Evolutionary conservation across 2,113 vertebrate species (phyloP).

Genomic region (Periophthalmodon schlosseri): DNA sequence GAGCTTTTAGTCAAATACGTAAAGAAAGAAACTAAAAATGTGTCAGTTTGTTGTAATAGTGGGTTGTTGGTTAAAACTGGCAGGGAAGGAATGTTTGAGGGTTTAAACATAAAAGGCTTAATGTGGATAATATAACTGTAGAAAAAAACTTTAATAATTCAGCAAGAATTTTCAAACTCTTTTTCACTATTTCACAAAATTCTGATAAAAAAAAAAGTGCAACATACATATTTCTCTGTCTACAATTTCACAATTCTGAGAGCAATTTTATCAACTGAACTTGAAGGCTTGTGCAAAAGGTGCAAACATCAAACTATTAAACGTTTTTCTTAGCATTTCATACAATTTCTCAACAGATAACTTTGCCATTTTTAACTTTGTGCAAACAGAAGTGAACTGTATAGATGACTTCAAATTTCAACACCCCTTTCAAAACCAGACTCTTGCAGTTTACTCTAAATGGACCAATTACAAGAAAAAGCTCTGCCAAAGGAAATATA

Average conservation of each 20-base stretch:
- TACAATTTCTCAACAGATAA: not conserved
- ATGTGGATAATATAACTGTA: not conserved
- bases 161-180: not conserved
- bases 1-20: not conserved
- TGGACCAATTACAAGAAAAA: slow-evolving; percentile 77
- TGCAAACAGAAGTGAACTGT: not conserved
- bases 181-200: not conserved
- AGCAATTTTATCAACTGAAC: not conserved
- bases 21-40: no score
- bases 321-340: not conserved
- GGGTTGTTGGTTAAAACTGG: not conserved
- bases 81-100: not conserved
- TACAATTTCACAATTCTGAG: not conserved
- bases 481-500: slow-evolving; percentile 50
- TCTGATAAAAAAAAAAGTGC: not conserved
- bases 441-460: slow-evolving; percentile 75
- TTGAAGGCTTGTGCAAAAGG: not conserved
- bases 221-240: not conserved
- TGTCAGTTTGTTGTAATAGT: no score
- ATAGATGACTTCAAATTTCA: not conserved
- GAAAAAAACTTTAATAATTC: no score
- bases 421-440: slow-evolving; percentile 23
- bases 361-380: not conserved
- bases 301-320: not conserved
- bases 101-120: not conserved